Evolutionary conservation across 2,888 invertebrate species (phyloP), one percentile per base, ranked within the genome.

Genomic region (Agrilus biguttatus): DNA sequence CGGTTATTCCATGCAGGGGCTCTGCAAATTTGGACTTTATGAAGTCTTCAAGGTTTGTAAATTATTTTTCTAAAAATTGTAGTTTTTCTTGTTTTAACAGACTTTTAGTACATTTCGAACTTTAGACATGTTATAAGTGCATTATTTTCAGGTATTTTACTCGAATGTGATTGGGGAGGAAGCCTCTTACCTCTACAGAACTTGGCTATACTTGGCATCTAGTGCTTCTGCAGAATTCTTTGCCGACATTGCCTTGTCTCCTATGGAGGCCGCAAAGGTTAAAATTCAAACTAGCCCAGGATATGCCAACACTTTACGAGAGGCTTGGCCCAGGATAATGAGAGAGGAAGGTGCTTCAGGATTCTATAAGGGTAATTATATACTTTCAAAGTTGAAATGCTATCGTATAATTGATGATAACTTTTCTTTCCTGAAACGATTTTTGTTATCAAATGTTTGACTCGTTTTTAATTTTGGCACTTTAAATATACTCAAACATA

Each of bases 181-280:
- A 69, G 80, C 87, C 8, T 73, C 92, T 0, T 98, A 86, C 68
- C 68, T 83, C 14, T 97, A 88, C 75, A 81, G 91, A 62, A 92
- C 91, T 17, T 70, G 75, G 43, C 69, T 92, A 45, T 98, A 98
- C 64, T 70, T 98, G 53, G 85, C 87, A 40, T 87, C 97, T 0
- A 93, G 93, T 13, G 97, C 97, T 0, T 87, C 91, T 0, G 97
- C 97, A 14, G 97, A 97, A 70, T 97, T 98, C 77, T 93, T 97
- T 65, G 97, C 97, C 49, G 97, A 97, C 61, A 93, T 97, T 60
- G 91, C 92, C 23, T 74, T 98, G 49, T 89, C 95, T 46, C 97
- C 97, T 2, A 83, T 97, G 75, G 97, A 97, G 68, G 93, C 97
- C 28, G 85, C 89, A 45, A 98, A 98, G 77, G 91, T 83, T 61